Base-by-base conservation (phyloP, 30 jellyfish, hydroid and myxozoan species). In the Mastigias papua region DNA sequence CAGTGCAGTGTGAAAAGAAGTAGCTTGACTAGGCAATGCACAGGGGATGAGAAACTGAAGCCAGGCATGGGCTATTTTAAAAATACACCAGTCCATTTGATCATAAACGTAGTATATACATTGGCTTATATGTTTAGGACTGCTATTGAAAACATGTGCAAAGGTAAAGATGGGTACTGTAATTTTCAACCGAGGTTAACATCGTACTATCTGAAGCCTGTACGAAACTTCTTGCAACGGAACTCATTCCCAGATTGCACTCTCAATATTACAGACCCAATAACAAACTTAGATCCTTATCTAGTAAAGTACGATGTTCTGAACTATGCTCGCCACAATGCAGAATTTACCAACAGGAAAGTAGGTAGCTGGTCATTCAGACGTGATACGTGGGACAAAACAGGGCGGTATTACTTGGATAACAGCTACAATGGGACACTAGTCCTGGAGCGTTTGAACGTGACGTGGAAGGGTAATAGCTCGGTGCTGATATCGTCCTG, bases 201-300 rank as follows among this genome's bases (percentile, higher is more conserved):
- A 10, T 33, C 63, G 30, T 23, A 30, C 23, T 84, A 82, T 72
- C 28, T 93, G 25, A 30, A 64, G 37, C 20, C 19, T 6, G 2
- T 89, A 11, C 46, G 68, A 22, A 29, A 49, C 21, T 54, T 62
- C 73, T 75, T 93, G 84, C 78, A 48, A 49, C 32, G 67, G 10
- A 82, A 83, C 64, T 75, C 97, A 7, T 93, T 81, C 76, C 67
- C 91, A 6, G 98, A 93, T 69, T 85, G 90, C 81, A 93, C 98
- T 19, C 86, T 93, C 20, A 88, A 77, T 19, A n/a, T 74, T 26
- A 46, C 84, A 69, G 78, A 71, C 37, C 91, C 88, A 26, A 48
- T 78, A 19, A 70, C 86, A 28, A 81, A 81, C 33, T 31, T 32
- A 4, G 90, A 78, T 66, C 81, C 80, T 0, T 28, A 75, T 50